Evolutionary conservation across 2,113 vertebrate species (phyloP).

Genomic region (Oryzias celebensis): DNA sequence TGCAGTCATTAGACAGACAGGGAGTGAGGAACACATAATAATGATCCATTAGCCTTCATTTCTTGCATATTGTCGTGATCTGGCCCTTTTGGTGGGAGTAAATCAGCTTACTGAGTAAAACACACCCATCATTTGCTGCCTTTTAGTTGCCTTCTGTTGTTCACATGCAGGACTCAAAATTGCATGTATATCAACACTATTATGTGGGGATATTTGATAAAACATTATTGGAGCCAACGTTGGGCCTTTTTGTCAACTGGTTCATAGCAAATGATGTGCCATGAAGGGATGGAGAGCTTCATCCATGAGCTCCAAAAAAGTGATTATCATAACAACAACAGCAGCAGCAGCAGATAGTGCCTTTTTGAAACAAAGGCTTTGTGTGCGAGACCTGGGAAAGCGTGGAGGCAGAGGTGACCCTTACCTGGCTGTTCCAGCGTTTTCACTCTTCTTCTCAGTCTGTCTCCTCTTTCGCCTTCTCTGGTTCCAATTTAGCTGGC

Average conservation of each 20-base stretch:
- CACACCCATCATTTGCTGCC: slow-evolving; percentile 9
- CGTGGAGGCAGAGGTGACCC: slow-evolving; percentile 34
- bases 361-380: slow-evolving; percentile 40
- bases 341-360: slow-evolving; percentile 43
- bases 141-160: slow-evolving; percentile 31
- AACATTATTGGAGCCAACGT: slow-evolving; percentile 25
- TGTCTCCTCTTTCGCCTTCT: slow-evolving; percentile 29
- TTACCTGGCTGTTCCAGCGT: slow-evolving; percentile 8
- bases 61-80: slow-evolving; percentile 54
- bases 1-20: slow-evolving; percentile 52
- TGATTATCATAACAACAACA: slow-evolving; percentile 58
- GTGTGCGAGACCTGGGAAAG: slow-evolving; percentile 21
- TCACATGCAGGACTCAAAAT: slow-evolving; percentile 37
- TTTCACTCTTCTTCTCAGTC: slow-evolving; percentile 11
- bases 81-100: slow-evolving; percentile 43
- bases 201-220: slow-evolving; percentile 46
- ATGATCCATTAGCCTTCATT: slow-evolving; percentile 58
- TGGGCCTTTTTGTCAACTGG: slow-evolving; percentile 29
- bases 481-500: slow-evolving; percentile 70
- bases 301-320: slow-evolving; percentile 21
- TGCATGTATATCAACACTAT: slow-evolving; percentile 55
- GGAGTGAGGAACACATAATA: slow-evolving; percentile 58
- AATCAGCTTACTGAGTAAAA: slow-evolving; percentile 55
- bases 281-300: slow-evolving; percentile 23
- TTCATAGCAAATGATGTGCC: slow-evolving; percentile 37